Evolutionary conservation across 92 coral and sea anemone genomes (phyloP), one percentile per base, ranked within the genome.

Genomic region (Phymanthus crucifer): DNA sequence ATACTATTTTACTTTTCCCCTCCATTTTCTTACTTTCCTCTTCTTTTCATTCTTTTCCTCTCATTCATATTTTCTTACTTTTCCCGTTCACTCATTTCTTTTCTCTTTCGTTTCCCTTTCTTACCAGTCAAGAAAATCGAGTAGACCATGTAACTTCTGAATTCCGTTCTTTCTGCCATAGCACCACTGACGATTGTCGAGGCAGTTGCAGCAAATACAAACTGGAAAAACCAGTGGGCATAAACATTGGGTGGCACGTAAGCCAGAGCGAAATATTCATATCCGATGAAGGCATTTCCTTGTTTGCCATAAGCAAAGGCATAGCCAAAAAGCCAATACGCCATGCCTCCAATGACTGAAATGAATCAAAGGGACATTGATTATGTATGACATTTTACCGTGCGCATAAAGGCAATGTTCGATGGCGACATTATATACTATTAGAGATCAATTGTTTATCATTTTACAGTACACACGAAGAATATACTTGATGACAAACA

Each of bases 161-260:
- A 94, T 80, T 94, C 98, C 1, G 97, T 91, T 69, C 98, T 94
- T 85, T 94, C 98, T 18, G 98, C 96, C 89, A 94, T 91, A 36
- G 98, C 97, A 74, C 98, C 98, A 81, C 98, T 94, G 84, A 94
- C 98, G 79, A 94, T 94, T 40, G 98, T 94, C 70, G 98, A 95
- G 6, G 98, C 93, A 2, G 98, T 94, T 27, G 98, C 98, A 40
- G 98, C 97, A 75, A 94, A 94, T 37, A 94, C 98, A 66, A 94
- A 94, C 68, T 94, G 98, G 83, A 94, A 94, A 80, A 94, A 94
- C 98, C 98, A 94, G 16, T 66, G 61, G 21, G 98, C 86, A 71
- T 71, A 94, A 5, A 6, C 3, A 11, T 27, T 35, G 36, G 75
- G 67, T 12, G 93, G 92, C 7, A 88, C 77, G 32, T 80, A 40